Evolutionary conservation across 2,797 vertebrate genomes (phyloP).

Genomic region (Manis crassicaudata): DNA sequence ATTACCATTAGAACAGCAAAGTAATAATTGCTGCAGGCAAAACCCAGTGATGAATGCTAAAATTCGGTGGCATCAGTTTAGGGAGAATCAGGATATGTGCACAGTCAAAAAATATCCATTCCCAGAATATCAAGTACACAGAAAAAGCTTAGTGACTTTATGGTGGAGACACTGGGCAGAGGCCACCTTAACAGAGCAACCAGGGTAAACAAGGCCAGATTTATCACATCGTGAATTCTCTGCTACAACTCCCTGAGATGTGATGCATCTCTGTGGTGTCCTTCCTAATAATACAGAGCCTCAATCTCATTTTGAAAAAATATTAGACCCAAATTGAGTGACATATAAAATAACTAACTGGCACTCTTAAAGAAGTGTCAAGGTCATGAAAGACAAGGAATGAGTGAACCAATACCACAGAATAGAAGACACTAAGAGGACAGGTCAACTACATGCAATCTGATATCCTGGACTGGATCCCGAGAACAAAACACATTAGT

Average conservation of each 20-base stretch:
- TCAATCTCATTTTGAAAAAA: not conserved
- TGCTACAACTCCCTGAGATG: not conserved
- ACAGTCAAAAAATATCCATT: not conserved
- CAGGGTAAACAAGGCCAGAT: not conserved
- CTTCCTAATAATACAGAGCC: not conserved
- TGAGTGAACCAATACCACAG: not conserved
- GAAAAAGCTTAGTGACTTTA: not conserved
- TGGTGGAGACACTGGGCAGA: not conserved
- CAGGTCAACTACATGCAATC: not conserved
- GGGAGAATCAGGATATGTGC: not conserved
- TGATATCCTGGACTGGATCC: not conserved
- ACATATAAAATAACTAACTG: not conserved
- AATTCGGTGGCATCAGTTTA: not conserved
- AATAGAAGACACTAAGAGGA: not conserved
- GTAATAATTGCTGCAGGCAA: not conserved
- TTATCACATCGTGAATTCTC: not conserved
- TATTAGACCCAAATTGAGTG: not conserved
- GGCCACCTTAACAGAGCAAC: not conserved
- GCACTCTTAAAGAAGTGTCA: not conserved
- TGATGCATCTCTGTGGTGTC: not conserved
- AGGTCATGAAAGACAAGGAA: not conserved
- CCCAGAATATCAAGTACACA: not conserved
- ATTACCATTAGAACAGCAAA: not conserved
- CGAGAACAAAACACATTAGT: not conserved
- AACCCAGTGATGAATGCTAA: not conserved